These are phyloP conservation scores for Pholis gunnellus DNA, from an alignment of 2,113 vertebrate species.

Conservation along the genomic window DNA sequence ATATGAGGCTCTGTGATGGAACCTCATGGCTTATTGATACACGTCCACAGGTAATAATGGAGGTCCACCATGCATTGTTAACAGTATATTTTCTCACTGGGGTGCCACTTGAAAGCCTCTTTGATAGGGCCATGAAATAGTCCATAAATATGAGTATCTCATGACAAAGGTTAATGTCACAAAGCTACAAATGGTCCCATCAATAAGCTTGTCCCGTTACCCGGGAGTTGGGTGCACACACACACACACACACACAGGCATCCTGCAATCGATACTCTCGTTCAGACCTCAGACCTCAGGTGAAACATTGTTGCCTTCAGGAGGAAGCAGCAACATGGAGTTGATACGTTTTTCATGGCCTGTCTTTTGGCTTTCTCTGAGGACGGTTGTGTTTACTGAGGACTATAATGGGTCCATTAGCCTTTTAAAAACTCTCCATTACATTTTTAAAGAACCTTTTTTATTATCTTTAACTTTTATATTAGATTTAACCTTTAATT, in stretches of 20 bases:
- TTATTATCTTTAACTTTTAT: too few species aligned
- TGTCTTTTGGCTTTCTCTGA: neutral
- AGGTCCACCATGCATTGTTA: neutral
- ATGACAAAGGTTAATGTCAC: slow-evolving; percentile 22
- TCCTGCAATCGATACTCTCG: slow-evolving; percentile 12
- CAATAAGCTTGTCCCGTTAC: slow-evolving; percentile 16
- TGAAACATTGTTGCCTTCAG: slow-evolving; percentile 8
- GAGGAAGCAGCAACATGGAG: neutral
- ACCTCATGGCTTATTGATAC: neutral
- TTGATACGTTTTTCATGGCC: slow-evolving; percentile 23
- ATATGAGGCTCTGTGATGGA: neutral
- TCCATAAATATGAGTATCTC: neutral
- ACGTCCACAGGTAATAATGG: neutral
- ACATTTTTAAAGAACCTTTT: neutral
- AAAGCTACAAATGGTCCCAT: slow-evolving; percentile 37
- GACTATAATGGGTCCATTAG: neutral
- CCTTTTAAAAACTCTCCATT: too few species aligned
- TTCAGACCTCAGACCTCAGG: slow-evolving; percentile 8
- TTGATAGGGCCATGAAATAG: slow-evolving; percentile 32
- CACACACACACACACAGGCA: neutral
- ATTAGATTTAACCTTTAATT: too few species aligned
- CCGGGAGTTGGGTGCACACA: neutral
- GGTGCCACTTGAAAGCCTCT: neutral
- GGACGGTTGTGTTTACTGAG: neutral
- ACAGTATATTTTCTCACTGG: neutral